Percentiles rank a stretch among this genome's conserved stretches.
phyloP scores from a whole-genome alignment of 2,888 invertebrate species.

The Amphipyra berbera region DNA sequence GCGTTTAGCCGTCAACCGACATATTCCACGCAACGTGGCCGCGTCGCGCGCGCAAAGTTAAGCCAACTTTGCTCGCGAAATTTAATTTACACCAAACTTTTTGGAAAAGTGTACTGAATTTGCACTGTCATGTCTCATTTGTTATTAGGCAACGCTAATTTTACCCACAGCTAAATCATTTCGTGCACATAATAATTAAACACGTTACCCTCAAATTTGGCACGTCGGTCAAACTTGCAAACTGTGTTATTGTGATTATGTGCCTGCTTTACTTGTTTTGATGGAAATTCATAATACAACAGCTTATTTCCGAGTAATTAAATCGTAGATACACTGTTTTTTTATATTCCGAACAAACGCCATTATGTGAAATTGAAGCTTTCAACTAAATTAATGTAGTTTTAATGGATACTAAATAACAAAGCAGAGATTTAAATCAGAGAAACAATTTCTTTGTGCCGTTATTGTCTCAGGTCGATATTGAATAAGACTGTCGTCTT shows the following conservation, averaged over 20 bases:
- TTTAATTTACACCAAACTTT: constrained; percentile 81
- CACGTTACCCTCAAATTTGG: constrained; percentile 72
- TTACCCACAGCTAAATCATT: constrained; percentile 75
- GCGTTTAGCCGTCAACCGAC: constrained; percentile 41
- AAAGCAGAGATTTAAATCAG: constrained; percentile 67
- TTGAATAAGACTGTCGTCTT: constrained; percentile 77
- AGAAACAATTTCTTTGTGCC: constrained; percentile 71
- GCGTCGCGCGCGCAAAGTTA: constrained; percentile 71
- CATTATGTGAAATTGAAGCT: constrained; percentile 58
- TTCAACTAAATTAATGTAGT: constrained; percentile 64
- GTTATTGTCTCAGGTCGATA: constrained; percentile 77
- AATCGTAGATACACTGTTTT: constrained; percentile 43
- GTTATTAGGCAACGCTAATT: constrained; percentile 79
- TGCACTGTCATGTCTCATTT: constrained; percentile 80
- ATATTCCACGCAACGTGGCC: constrained; percentile 71
- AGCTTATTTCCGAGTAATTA: constrained; percentile 55
- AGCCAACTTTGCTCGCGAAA: constrained; percentile 74
- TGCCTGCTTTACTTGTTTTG: constrained; percentile 61
- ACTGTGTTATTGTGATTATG: constrained; percentile 72
- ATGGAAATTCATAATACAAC: constrained; percentile 59
- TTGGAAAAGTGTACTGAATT: constrained; percentile 79
- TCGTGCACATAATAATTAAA: constrained; percentile 77
- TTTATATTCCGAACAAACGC: constrained; percentile 42
- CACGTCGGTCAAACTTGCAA: constrained; percentile 73
- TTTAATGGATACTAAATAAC: constrained; percentile 66